Conservation (phyloP, 2,113 vertebrate genomes). For the Bubo scandiacus region DNA sequence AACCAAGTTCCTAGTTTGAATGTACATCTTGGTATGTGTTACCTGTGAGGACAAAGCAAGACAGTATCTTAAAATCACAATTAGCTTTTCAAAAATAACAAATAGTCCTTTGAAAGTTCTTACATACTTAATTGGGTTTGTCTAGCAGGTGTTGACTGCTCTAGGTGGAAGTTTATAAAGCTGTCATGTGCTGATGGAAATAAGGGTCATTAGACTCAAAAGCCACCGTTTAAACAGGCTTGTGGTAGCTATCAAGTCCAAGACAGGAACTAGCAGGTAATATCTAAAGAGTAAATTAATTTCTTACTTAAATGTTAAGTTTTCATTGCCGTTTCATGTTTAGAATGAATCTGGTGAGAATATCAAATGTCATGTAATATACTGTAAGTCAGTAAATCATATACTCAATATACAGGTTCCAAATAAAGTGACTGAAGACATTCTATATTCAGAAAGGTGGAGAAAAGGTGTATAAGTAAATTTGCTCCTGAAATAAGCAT, state of each 20-base stretch:
- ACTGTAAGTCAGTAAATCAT: neutral
- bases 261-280: neutral
- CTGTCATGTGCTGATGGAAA: neutral
- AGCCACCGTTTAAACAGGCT: neutral
- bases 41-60: neutral
- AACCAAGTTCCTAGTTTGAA: neutral
- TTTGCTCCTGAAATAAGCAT: neutral
- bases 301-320: neutral
- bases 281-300: conserved; percentile 17
- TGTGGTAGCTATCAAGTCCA: conserved; percentile 33
- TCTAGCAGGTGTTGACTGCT: conserved; percentile 16
- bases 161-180: neutral
- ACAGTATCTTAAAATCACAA: neutral
- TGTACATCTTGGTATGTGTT: neutral
- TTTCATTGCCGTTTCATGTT: conserved; percentile 11
- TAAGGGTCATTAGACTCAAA: neutral
- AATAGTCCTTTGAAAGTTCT: conserved; percentile 5
- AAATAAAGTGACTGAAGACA: neutral
- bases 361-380: neutral
- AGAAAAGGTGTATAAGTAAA: neutral
- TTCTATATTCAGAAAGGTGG: neutral
- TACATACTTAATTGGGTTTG: conserved; percentile 14
- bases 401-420: neutral
- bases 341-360: neutral
- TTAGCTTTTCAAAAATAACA: neutral